These are phyloP conservation scores for Helicoverpa zea DNA, from an alignment of 1,140 invertebrate species.

Conservation along the genomic window DNA sequence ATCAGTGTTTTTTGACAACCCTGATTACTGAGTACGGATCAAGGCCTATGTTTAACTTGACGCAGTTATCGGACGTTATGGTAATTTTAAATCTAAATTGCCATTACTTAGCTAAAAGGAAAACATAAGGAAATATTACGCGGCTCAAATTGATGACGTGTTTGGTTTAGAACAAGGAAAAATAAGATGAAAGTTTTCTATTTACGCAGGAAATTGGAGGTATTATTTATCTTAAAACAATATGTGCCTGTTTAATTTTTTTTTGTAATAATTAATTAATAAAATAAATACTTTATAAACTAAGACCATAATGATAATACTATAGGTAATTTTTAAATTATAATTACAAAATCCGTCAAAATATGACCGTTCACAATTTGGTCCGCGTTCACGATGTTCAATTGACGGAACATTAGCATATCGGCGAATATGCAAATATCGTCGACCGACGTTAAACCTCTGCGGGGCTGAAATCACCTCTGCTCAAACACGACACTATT, in stretches of 20 bases:
- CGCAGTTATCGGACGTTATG: slow-evolving; percentile 6
- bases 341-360: not conserved
- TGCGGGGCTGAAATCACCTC: not conserved
- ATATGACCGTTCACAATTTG: not conserved
- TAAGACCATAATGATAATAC: too few species aligned
- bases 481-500: not conserved
- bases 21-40: not conserved
- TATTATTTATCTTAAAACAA: too few species aligned
- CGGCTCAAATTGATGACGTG: not conserved
- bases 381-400: slow-evolving; percentile 18
- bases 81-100: slow-evolving; percentile 30
- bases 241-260: too few species aligned
- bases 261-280: too few species aligned
- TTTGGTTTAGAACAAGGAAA: too few species aligned
- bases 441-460: slow-evolving; percentile 35
- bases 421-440: slow-evolving; percentile 44
- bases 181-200: too few species aligned
- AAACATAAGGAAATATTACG: not conserved
- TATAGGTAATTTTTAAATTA: too few species aligned
- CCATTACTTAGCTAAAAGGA: not conserved
- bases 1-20: not conserved
- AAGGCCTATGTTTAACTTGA: not conserved
- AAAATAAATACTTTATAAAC: too few species aligned
- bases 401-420: slow-evolving; percentile 47
- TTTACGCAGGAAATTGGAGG: too few species aligned